Conservation (phyloP, 2,797 vertebrate species). For the Xenops minutus region DNA sequence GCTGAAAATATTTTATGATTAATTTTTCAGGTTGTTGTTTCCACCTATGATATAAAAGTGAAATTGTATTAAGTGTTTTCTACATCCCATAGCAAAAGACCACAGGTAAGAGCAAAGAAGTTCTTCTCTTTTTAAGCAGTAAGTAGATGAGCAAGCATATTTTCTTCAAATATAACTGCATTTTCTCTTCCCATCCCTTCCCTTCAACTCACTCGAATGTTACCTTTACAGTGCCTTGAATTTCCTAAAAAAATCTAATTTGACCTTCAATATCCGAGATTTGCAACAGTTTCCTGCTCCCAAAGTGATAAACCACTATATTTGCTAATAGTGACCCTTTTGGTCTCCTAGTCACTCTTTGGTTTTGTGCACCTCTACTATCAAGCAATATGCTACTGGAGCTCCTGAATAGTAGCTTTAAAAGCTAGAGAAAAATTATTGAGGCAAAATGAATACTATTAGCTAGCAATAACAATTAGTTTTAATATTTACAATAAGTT, state of each 20-base stretch:
- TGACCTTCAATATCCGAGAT: background rate
- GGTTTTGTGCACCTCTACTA: background rate
- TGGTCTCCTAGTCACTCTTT: background rate
- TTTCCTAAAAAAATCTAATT: background rate
- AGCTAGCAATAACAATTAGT: background rate
- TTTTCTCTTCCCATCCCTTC: background rate
- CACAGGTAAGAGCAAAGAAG: background rate
- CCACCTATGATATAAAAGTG: background rate
- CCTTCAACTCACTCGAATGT: background rate
- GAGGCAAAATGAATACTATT: background rate
- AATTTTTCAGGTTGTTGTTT: background rate
- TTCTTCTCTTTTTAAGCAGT: background rate
- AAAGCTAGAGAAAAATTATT: background rate
- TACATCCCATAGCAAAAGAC: background rate
- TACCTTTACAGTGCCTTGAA: background rate
- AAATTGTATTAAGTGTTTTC: background rate
- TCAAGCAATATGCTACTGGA: background rate
- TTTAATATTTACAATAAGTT: background rate
- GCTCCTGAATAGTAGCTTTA: background rate
- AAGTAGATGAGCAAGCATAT: background rate
- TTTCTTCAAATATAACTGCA: background rate
- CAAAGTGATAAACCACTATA: background rate
- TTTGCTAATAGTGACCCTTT: background rate
- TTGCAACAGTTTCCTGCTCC: background rate
- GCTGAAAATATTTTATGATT: background rate